These are phyloP conservation scores for Amiota mariae DNA, from an alignment of 2,888 invertebrate genomes.

Conservation along the genomic window DNA sequence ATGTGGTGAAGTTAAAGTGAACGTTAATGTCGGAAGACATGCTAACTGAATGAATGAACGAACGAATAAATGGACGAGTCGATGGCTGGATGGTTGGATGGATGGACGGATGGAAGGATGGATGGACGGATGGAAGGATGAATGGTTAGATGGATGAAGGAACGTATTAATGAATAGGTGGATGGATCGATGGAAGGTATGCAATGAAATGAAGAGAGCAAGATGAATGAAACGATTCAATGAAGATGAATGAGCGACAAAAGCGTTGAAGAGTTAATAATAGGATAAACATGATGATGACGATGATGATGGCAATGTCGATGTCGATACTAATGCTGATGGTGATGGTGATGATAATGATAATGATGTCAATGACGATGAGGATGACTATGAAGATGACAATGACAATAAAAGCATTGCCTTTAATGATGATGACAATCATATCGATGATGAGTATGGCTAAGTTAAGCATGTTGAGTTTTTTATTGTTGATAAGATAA, in stretches of 20 bases:
- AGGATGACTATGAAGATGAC: neutral
- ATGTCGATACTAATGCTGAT: slow-evolving; percentile 29
- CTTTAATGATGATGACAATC: neutral
- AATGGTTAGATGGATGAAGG: no score
- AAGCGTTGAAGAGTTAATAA: slow-evolving; percentile 60
- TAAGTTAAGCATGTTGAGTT: no score
- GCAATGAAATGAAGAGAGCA: neutral
- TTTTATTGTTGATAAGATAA: no score
- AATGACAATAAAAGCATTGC: neutral
- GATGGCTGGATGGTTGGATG: no score
- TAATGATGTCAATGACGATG: slow-evolving; percentile 28
- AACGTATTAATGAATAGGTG: no score
- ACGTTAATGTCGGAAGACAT: no score
- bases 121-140: no score
- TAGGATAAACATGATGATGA: slow-evolving; percentile 41
- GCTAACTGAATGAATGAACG: no score
- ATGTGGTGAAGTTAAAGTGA: no score
- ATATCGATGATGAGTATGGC: neutral
- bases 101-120: no score
- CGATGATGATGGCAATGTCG: slow-evolving; percentile 25
- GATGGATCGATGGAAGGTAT: no score
- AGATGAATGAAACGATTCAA: slow-evolving; percentile 24
- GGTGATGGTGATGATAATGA: neutral
- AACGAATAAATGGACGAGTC: no score
- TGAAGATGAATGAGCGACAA: slow-evolving; percentile 57